Base-by-base conservation (phyloP, 2,113 vertebrate genomes). In the Microcebus tavaratra region DNA sequence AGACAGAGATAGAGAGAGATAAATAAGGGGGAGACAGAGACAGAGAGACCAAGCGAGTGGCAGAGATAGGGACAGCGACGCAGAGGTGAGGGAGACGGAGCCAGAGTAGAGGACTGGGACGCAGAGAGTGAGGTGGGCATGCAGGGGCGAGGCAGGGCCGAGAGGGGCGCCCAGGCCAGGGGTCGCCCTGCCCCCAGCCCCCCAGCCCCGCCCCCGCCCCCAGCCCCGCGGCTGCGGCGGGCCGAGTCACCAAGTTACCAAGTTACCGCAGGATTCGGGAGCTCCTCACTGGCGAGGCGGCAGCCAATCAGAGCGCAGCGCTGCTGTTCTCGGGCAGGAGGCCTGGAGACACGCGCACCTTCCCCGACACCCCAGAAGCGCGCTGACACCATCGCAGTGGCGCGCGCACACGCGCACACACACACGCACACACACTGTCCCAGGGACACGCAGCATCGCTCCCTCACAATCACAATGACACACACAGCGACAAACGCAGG, bases 291-390 rank as follows among this genome's bases (percentile, higher is more conserved):
- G 97, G 97, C 61, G 97, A 27, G 93, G 93, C 96, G 5, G 55
- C 94, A 83, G 96, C 97, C 97, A 98, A 98, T 98, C 93, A 97
- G 96, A 8, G 82, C n/a, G 91, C 96, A 5, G 93, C 96, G 94
- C 94, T 61, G 91, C 97, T 96, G 97, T 97, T 97, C 97, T 95
- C 93, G 48, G 95, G 96, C 97, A 79, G 96, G 96, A 97, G 97
- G 96, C 97, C 94, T 70, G 83, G 92, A 96, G 97, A 96, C 96
- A 73, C 94, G 90, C 96, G 96, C 97, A 79, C 97, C 97, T 97
- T 96, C 97, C 96, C 73, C 78, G 96, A 82, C 96, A 83, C 96
- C 61, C 91, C 34, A 70, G 63, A 63, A 90, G 96, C 88, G 13
- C 94, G 95, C 95, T 15, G 97, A 87, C 95, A 59, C 97, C 57